Conservation (phyloP, 64 coral and sea anemone genomes). For the Pachyseris speciosa region DNA sequence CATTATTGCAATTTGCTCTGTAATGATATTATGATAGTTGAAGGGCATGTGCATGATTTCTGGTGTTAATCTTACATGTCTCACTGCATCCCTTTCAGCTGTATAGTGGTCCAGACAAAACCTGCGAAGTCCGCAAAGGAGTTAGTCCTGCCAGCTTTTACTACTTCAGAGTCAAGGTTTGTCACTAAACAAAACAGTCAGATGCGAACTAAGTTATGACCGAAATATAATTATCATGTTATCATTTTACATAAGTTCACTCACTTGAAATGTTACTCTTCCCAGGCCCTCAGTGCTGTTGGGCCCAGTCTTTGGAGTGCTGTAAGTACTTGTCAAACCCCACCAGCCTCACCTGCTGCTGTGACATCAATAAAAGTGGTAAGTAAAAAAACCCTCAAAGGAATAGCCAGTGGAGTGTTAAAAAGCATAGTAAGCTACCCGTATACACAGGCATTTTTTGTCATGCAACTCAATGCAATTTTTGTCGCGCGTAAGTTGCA, state of each 20-base stretch:
- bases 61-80: neutral
- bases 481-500: too few relatives aligned
- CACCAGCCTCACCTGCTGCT: constrained; percentile 85
- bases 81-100: constrained; percentile 31
- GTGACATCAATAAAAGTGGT: constrained; percentile 90
- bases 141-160: constrained; percentile 85
- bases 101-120: constrained; percentile 80
- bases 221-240: neutral
- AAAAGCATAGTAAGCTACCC: too few relatives aligned
- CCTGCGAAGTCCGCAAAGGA: constrained; percentile 88
- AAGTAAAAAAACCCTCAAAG: too few relatives aligned
- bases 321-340: constrained; percentile 89
- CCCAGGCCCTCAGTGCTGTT: constrained; percentile 82
- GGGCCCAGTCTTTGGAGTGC: constrained; percentile 91
- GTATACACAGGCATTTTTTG: too few relatives aligned
- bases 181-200: constrained; percentile 13
- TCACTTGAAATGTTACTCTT: neutral
- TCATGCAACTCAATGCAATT: too few relatives aligned
- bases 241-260: neutral
- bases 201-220: too few relatives aligned
- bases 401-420: too few relatives aligned
- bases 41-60: neutral
- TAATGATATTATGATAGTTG: neutral
- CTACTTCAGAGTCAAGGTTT: constrained; percentile 92
- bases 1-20: too few relatives aligned